These are phyloP conservation scores for Squalus acanthias DNA, from an alignment of 2,797 vertebrate species.

Conservation along the genomic window DNA sequence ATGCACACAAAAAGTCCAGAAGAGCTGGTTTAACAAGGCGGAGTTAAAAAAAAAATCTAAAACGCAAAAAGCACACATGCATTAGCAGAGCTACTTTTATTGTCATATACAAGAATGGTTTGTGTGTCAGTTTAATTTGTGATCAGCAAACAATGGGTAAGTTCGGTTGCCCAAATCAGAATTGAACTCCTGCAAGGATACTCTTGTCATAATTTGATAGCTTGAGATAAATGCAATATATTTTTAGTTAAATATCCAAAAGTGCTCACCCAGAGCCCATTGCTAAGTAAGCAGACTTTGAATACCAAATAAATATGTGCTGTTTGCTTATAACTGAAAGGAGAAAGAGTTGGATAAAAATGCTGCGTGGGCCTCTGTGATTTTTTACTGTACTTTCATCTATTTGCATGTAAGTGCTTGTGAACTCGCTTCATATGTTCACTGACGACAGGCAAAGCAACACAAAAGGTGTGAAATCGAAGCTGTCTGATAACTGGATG, in stretches of 20 bases:
- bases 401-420: conserved; percentile 20
- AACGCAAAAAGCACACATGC: background rate
- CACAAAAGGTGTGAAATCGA: conserved; percentile 38
- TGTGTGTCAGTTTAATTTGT: background rate
- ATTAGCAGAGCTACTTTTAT: background rate
- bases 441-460: conserved; percentile 22
- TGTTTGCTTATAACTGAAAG: background rate
- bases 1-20: conserved; percentile 10
- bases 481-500: conserved; percentile 36
- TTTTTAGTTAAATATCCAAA: background rate
- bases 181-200: background rate
- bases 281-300: background rate
- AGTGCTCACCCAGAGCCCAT: background rate
- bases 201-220: background rate
- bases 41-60: background rate
- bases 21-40: background rate
- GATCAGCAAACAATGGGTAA: background rate
- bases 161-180: background rate
- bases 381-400: conserved; percentile 18
- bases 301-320: background rate
- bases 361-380: background rate
- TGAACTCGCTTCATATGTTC: conserved; percentile 21
- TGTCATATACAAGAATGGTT: background rate
- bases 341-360: background rate
- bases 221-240: background rate